Evolutionary conservation across 2,113 vertebrate species (phyloP).

Genomic region (Asarcornis scutulata): DNA sequence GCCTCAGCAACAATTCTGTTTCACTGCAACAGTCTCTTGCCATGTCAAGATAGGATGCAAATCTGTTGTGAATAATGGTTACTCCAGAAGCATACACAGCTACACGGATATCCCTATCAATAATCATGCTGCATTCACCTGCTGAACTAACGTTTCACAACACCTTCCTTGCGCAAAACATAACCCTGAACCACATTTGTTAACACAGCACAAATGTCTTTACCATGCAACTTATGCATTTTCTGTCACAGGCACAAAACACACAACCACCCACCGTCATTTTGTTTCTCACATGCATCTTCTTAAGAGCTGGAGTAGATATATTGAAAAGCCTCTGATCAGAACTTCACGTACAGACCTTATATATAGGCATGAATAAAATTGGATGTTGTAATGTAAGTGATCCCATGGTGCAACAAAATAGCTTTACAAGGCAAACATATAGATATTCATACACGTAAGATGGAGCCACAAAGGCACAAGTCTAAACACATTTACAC

Average conservation of each 20-base stretch:
- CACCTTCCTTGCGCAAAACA: background rate
- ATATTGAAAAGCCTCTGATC: background rate
- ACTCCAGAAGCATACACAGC: background rate
- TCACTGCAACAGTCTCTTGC: background rate
- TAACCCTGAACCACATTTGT: background rate
- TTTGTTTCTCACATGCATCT: background rate
- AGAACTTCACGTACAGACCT: background rate
- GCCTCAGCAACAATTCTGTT: conserved; percentile 4
- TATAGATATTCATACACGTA: background rate
- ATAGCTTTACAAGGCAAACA: background rate
- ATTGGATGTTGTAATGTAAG: background rate
- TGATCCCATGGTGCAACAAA: background rate
- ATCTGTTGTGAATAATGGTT: conserved; percentile 37
- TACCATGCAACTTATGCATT: accelerated
- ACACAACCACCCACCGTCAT: background rate
- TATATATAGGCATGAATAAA: background rate
- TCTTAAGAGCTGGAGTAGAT: background rate
- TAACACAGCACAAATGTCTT: background rate
- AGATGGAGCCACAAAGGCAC: background rate
- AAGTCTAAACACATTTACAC: background rate
- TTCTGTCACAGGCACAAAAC: background rate
- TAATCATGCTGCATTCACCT: background rate
- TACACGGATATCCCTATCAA: background rate
- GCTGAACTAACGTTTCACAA: background rate
- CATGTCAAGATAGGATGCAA: conserved; percentile 44